A percentile compares a stretch with the other conserved stretches of the same genome.
phyloP scores from a whole-genome alignment of 2,797 vertebrate genomes.

The Parauchenoglanis punctatus region DNA sequence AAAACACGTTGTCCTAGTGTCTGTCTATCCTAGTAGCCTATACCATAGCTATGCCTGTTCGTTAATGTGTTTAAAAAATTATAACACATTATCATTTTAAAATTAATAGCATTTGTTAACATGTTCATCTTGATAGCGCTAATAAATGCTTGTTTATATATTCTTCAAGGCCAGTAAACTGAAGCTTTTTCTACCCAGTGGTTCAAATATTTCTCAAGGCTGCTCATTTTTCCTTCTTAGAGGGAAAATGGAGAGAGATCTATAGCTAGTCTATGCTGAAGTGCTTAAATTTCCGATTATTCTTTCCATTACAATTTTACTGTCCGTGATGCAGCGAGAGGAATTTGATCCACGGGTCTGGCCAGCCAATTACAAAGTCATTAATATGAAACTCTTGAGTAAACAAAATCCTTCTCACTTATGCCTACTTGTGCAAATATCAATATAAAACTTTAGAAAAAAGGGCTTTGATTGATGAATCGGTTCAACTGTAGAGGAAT shows the following conservation, averaged over 20 bases:
- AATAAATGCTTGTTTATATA: background rate
- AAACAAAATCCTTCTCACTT: background rate
- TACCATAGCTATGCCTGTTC: background rate
- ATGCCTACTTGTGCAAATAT: background rate
- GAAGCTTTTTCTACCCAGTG: background rate
- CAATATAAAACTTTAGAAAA: background rate
- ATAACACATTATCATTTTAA: background rate
- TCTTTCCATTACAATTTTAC: conserved; percentile 21
- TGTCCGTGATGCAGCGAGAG: background rate
- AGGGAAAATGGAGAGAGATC: background rate
- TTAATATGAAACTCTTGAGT: background rate
- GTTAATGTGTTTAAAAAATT: background rate
- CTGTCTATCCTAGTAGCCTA: background rate
- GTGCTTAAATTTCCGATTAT: conserved; percentile 31
- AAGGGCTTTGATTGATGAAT: background rate
- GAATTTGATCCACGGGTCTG: conserved; percentile 5
- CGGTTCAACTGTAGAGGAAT: background rate
- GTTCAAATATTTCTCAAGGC: background rate
- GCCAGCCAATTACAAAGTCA: background rate
- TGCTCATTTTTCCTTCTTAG: background rate
- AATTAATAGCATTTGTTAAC: background rate
- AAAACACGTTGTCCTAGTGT: background rate
- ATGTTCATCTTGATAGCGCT: too few species aligned
- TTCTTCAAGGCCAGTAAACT: background rate
- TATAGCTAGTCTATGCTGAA: conserved; percentile 16